Conservation (phyloP, 2,113 vertebrate species). For the Ramphastos sulfuratus region DNA sequence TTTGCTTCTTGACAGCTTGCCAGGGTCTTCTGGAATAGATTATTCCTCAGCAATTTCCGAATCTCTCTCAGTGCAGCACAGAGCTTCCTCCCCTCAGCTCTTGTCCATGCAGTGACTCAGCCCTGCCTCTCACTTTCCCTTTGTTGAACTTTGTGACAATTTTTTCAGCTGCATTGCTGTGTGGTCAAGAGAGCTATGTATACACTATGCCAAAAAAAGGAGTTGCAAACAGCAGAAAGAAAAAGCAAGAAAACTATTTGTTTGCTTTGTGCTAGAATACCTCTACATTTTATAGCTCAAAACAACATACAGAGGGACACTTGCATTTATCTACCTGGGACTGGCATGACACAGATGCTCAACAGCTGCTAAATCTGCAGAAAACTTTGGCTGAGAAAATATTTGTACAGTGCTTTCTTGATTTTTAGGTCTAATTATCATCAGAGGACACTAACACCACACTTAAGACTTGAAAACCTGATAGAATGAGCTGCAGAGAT, state of each 20-base stretch:
- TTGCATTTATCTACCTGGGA: neutral
- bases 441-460: neutral
- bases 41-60: conserved; percentile 53
- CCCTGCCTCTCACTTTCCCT: conserved; percentile 62
- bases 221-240: conserved; percentile 31
- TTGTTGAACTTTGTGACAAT: conserved; percentile 62
- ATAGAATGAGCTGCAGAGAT: neutral
- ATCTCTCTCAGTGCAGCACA: conserved; percentile 4
- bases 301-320: rapidly evolving
- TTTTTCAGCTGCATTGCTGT: conserved; percentile 58
- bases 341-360: neutral
- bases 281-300: neutral
- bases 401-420: neutral
- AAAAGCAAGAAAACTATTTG: neutral
- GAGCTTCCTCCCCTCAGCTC: neutral
- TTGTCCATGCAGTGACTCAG: conserved; percentile 29
- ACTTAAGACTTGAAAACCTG: neutral
- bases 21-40: conserved; percentile 44
- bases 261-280: neutral
- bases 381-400: neutral
- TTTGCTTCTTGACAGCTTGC: conserved; percentile 27
- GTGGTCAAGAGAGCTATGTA: conserved; percentile 10
- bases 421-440: neutral
- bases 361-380: neutral
- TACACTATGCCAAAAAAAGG: conserved; percentile 10